Evolutionary conservation across 2,888 invertebrate genomes (phyloP).

Genomic region (Pemphredon lugubris): DNA sequence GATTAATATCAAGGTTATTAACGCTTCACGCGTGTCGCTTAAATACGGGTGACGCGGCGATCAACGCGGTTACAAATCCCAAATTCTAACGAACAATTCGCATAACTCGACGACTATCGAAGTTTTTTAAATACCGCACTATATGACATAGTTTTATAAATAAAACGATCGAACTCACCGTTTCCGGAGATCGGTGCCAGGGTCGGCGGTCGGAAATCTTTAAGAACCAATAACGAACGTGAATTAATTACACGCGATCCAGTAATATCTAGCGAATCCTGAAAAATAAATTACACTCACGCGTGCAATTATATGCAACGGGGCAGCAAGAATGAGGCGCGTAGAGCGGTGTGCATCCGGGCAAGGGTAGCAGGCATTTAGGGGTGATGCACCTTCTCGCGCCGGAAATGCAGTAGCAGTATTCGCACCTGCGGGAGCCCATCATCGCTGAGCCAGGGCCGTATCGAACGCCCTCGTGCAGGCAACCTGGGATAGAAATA

Average conservation of each 20-base stretch:
- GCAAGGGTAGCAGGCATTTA: slow-evolving; percentile 88
- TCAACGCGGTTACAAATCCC: no score
- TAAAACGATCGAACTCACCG: slow-evolving; percentile 66
- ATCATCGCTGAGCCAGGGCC: slow-evolving; percentile 92
- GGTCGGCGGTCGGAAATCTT: slow-evolving; percentile 63
- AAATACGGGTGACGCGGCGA: no score
- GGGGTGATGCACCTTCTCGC: slow-evolving; percentile 87
- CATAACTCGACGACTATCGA: no score
- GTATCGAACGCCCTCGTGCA: slow-evolving; percentile 87
- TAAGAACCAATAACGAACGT: no score
- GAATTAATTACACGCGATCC: no score
- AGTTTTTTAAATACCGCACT: no score
- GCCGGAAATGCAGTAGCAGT: slow-evolving; percentile 89
- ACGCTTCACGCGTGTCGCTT: no score
- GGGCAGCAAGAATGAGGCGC: slow-evolving; percentile 89
- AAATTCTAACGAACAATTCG: no score
- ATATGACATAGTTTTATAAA: no score
- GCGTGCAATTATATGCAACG: slow-evolving; percentile 88
- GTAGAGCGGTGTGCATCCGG: slow-evolving; percentile 86
- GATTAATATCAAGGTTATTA: no score
- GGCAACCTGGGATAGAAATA: slow-evolving; percentile 83
- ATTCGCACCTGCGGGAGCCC: slow-evolving; percentile 90
- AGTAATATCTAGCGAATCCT: no score
- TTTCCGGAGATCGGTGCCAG: slow-evolving; percentile 67
- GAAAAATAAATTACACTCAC: slow-evolving; percentile 63